phyloP scores from a whole-genome alignment of 2,113 vertebrate genomes.

The Corythornis madagascariensis region DNA sequence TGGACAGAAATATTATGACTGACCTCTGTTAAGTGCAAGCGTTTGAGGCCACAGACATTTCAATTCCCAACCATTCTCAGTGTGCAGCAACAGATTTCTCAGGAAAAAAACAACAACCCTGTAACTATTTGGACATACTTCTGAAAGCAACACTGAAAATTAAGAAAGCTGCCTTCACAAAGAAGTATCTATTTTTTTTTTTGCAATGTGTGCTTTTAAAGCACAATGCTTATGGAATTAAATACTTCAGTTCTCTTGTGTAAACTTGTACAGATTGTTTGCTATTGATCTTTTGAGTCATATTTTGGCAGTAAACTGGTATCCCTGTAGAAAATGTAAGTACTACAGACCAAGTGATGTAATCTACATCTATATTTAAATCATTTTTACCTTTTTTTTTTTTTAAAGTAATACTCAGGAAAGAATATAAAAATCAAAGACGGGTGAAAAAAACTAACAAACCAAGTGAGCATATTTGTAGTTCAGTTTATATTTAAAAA shows the following conservation, averaged over 20 bases:
- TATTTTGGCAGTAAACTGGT: constrained; percentile 54
- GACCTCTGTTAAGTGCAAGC: background rate
- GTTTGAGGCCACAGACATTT: background rate
- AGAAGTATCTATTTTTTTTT: constrained; percentile 9
- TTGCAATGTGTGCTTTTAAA: constrained; percentile 47
- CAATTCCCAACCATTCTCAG: background rate
- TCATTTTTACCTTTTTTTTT: background rate
- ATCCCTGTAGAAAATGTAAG: constrained; percentile 57
- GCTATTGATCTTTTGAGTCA: constrained; percentile 68
- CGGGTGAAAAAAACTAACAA: background rate
- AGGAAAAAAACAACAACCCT: background rate
- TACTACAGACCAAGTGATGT: constrained; percentile 45
- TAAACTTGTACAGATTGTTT: constrained; percentile 71
- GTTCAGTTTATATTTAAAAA: constrained; percentile 1
- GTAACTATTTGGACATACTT: constrained; percentile 31
- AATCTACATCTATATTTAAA: constrained; percentile 16
- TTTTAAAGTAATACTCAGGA: background rate
- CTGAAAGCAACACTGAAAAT: constrained; percentile 36
- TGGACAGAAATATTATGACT: background rate
- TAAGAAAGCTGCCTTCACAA: constrained; percentile 10
- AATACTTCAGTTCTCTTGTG: constrained; percentile 58
- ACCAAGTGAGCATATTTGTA: background rate
- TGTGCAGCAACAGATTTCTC: background rate
- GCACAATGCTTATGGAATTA: constrained; percentile 44
- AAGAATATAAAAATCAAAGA: background rate